Evolutionary conservation across 1,140 invertebrate genomes (phyloP), one percentile per base, ranked within the genome.

Genomic region (Pseudomyrmex gracilis): DNA sequence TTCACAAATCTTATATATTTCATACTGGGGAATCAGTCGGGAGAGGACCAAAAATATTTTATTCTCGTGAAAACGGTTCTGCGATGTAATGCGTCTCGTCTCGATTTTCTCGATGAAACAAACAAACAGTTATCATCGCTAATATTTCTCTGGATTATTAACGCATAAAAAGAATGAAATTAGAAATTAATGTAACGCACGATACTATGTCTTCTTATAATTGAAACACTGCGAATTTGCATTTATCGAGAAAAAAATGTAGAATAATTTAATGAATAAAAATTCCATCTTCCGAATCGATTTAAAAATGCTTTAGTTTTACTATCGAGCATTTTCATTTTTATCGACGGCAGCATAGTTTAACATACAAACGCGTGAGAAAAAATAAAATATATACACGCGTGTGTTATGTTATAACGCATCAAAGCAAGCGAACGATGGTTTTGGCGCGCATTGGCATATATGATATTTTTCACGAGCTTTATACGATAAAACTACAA

Each of bases 1-100:
- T 34, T 67, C 61, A 53, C 24, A 67, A 77, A 67, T 67, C 47
- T 77, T 22, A 67, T 77, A n/a, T n/a, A n/a, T 77, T 66, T 66
- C 47, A 8, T 9, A 77, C 55, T 77, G 60, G 12, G n/a, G 12
- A 7, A 34, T 53, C 45, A 20, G 17, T 67, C 73, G 43, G 22
- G 2, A 55, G 34, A 34, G 34, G 34, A 34, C 4, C 13, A 66
- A 77, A 76, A 66, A 53, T 17, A 67, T 55, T 67, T 4, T n/a
- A 51, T 12, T 67, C 12, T 15, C 34, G 12, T 53, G 12, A 66
- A 77, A 77, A 67, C 24, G 53, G 66, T 47, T 2, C 1, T 7
- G 13, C n/a, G 13, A 43, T 20, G 17, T 2, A 67, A 67, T 34
- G n/a, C 34, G 1, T 34, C 7, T 55, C 4, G 45, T 51, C 55